phyloP scores from a whole-genome alignment of 2,113 vertebrate genomes.

The Ciconia boyciana region DNA sequence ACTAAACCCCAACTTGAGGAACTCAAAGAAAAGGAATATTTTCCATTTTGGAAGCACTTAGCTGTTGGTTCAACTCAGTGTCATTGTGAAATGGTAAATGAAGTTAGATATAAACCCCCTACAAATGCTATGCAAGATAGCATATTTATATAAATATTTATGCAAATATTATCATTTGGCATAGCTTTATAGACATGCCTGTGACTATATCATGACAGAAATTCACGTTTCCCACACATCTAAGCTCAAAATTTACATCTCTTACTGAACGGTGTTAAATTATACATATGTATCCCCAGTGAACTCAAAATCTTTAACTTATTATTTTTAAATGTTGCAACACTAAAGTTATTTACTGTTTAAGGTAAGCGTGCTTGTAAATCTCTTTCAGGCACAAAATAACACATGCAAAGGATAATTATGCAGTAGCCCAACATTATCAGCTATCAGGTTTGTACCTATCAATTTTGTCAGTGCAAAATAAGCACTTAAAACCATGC shows the following conservation, averaged over 20 bases:
- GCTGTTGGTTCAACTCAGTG: neutral
- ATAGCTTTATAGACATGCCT: neutral
- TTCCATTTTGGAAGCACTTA: neutral
- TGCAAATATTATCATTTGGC: conserved; percentile 4
- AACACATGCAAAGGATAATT: neutral
- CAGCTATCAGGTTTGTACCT: neutral
- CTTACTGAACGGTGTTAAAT: neutral
- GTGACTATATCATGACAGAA: neutral
- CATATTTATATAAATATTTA: conserved; percentile 22
- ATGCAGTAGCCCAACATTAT: neutral
- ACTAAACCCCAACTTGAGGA: neutral
- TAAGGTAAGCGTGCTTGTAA: neutral
- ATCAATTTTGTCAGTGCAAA: neutral
- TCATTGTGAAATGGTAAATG: neutral
- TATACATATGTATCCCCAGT: neutral
- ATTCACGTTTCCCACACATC: neutral
- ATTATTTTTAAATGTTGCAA: neutral
- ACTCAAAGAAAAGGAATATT: neutral
- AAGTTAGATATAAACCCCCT: neutral
- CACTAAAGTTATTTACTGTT: neutral
- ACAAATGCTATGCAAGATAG: neutral
- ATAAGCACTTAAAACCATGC: neutral
- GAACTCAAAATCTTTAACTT: neutral
- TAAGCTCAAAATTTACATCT: neutral
- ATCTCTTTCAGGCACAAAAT: neutral